phyloP scores from a whole-genome alignment of 1,140 invertebrate species.

The Centruroides sculpturatus region DNA sequence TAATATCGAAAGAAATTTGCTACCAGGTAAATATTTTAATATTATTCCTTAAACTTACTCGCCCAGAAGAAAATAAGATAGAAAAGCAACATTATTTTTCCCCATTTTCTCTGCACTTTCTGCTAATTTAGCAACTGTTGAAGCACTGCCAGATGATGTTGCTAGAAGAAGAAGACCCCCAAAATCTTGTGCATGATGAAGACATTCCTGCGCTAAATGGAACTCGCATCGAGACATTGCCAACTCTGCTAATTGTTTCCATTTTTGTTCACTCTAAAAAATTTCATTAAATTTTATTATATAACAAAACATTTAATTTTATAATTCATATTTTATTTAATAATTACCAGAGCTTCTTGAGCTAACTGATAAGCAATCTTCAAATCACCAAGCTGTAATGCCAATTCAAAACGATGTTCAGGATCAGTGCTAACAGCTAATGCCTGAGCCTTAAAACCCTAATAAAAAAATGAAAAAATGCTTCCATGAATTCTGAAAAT shows the following conservation, averaged over 20 bases:
- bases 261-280: slow-evolving; percentile 72
- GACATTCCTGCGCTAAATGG: slow-evolving; percentile 77
- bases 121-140: slow-evolving; percentile 62
- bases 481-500: no score
- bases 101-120: slow-evolving; percentile 49
- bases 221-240: slow-evolving; percentile 67
- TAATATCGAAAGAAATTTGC: no score
- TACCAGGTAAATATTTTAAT: no score
- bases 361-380: slow-evolving; percentile 68
- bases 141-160: slow-evolving; percentile 65
- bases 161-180: slow-evolving; percentile 82
- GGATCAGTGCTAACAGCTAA: slow-evolving; percentile 91
- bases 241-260: slow-evolving; percentile 82
- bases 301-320: not conserved
- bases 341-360: slow-evolving; percentile 43
- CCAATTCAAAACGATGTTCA: slow-evolving; percentile 94
- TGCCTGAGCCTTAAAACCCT: slow-evolving; percentile 95
- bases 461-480: slow-evolving; percentile 6
- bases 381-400: slow-evolving; percentile 75
- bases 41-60: slow-evolving; percentile 33
- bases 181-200: slow-evolving; percentile 86
- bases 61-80: slow-evolving; percentile 80
- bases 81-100: slow-evolving; percentile 89
- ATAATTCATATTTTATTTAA: not conserved
- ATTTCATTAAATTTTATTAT: not conserved